Base-by-base conservation (phyloP, 1,140 invertebrate species). In the Leptoteleia sp. region DNA sequence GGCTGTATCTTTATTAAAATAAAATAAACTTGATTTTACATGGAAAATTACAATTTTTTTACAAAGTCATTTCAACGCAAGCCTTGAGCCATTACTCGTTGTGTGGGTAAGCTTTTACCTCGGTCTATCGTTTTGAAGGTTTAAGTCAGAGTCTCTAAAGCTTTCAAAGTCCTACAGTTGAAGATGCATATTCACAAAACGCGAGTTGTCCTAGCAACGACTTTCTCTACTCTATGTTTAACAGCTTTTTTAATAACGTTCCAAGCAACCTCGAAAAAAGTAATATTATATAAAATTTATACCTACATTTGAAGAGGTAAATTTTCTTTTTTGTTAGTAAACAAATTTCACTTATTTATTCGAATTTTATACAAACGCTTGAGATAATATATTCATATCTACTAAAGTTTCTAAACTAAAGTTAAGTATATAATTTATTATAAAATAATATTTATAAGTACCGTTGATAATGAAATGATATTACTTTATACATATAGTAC, bases 221-320 rank as follows among this genome's bases (percentile, higher is more conserved):
- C 25, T n/a, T 37, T 37, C 12, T 15, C n/a, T 47, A 29, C 42
- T 38, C 52, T 59, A 25, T 15, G 29, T 38, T 48, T 50, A 70
- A 70, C 59, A 57, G 43, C 65, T 70, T 57, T 70, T 70, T 59
- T 42, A 59, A 70, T 59, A 48, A 57, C 40, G 31, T 33, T 19
- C 35, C 2, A n/a, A 27, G 17, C 16, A 1, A 42, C 38, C 17
- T 9, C 43, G 7, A 1, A 33, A 25, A 54, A 65, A 12, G n/a
- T 27, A 45, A 37, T 55, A 17, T 45, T 33, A 25, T 38, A 15
- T 12, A n/a, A 3, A 29, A 57, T 47, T 61, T 45, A 37, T 35
- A 52, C 4, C 17, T 12, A 35, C 12, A 35, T 22, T 22, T 22
- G 19, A 22, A 22, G 5, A 22, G 5, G n/a, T n/a, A n/a, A n/a